Evolutionary conservation across 2,888 invertebrate genomes (phyloP).

Genomic region (Diaperis boleti): DNA sequence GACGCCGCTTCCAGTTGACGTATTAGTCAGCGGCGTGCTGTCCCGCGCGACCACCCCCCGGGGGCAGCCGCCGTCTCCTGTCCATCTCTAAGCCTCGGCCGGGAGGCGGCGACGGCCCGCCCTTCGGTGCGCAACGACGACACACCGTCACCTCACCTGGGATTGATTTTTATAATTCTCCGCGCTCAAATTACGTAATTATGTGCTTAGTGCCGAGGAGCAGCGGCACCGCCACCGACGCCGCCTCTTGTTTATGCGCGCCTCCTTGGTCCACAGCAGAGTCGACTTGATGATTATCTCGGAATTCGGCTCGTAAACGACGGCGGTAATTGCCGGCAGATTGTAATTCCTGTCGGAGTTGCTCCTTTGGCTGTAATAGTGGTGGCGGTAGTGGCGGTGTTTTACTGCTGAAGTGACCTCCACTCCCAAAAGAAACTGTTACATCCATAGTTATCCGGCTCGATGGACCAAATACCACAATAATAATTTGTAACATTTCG

Average conservation of each 20-base stretch:
- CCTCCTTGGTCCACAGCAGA: constrained; percentile 10
- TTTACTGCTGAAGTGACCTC: no score
- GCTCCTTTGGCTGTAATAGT: no score
- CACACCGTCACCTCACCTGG: constrained; percentile 46
- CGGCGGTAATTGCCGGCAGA: constrained; percentile 18
- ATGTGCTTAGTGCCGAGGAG: constrained; percentile 41
- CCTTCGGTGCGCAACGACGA: constrained; percentile 44
- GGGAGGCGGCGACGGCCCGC: constrained; percentile 43
- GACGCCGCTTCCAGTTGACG: constrained; percentile 24
- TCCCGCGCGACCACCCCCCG: constrained; percentile 24
- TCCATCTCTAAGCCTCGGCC: constrained; percentile 43
- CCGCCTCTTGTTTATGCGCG: constrained; percentile 33
- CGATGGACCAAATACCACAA: no score
- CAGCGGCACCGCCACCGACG: constrained; percentile 21
- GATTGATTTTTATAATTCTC: constrained; percentile 51
- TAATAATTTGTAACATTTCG: no score
- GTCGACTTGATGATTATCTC: constrained; percentile 36
- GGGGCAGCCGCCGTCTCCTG: constrained; percentile 37
- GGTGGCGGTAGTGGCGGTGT: no score
- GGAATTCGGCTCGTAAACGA: constrained; percentile 34
- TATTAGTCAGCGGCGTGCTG: constrained; percentile 35
- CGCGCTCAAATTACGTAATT: constrained; percentile 48
- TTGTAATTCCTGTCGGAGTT: constrained; percentile 30
- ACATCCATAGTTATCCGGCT: no score
- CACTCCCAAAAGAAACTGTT: no score